These are phyloP conservation scores for Stegana nigrithorax DNA, from an alignment of 2,888 invertebrate genomes.

Conservation along the genomic window DNA sequence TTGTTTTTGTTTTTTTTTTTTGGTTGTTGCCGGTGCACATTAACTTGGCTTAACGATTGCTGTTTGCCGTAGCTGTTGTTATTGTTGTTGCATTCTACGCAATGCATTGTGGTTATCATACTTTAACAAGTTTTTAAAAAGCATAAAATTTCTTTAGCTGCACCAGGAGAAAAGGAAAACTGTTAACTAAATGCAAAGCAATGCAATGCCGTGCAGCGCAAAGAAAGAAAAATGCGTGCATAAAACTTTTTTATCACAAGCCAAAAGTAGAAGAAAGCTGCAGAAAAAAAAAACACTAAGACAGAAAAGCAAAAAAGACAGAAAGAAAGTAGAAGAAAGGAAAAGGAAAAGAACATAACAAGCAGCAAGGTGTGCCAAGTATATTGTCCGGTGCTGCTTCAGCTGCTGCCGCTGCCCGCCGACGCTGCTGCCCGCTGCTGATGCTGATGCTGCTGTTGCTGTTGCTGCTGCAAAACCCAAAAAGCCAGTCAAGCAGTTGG, in stretches of 20 bases:
- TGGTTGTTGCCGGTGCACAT: constrained; percentile 6
- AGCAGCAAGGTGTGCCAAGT: not conserved
- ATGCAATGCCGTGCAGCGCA: too few relatives aligned
- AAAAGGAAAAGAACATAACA: not conserved
- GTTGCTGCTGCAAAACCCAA: too few relatives aligned
- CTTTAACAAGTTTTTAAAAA: constrained; percentile 65
- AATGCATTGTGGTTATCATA: constrained; percentile 65
- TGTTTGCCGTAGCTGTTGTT: not conserved
- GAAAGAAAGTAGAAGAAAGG: not conserved
- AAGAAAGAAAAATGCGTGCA: constrained; percentile 17
- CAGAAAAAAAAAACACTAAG: too few relatives aligned
- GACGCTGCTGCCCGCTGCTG: too few relatives aligned
- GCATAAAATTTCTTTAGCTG: constrained; percentile 55
- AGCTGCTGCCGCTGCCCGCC: too few relatives aligned
- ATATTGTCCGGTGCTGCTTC: too few relatives aligned
- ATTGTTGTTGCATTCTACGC: constrained; percentile 10
- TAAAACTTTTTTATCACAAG: not conserved
- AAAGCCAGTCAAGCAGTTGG: not conserved
- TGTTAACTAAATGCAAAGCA: constrained; percentile 49
- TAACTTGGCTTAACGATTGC: constrained; percentile 51
- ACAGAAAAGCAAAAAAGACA: too few relatives aligned
- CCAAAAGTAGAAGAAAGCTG: constrained; percentile 1
- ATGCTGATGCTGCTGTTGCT: too few relatives aligned
- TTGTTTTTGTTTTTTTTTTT: not conserved
- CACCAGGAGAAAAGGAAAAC: constrained; percentile 20